A percentile compares a stretch with the other conserved stretches of the same genome.
Evolutionary conservation across 1,140 invertebrate genomes (phyloP).

Genomic region (Lethrus apterus): DNA sequence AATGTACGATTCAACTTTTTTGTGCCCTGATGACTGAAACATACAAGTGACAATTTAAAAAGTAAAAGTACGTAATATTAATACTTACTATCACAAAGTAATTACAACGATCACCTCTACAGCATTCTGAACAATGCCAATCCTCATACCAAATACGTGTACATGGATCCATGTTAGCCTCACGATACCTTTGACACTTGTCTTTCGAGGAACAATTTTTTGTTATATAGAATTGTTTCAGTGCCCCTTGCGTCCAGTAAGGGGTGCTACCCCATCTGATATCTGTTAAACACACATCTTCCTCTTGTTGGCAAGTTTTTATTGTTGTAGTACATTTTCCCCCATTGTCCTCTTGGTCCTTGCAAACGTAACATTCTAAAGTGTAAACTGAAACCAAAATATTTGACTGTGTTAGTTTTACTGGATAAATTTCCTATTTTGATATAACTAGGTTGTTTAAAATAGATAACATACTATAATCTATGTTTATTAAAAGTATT

Average conservation of each 20-base stretch:
- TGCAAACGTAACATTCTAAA: conserved; percentile 93
- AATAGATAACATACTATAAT: too few species aligned
- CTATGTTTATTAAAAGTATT: too few species aligned
- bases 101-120: conserved; percentile 93
- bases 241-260: conserved; percentile 88
- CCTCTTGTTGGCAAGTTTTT: conserved; percentile 76
- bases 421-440: too few species aligned
- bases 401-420: too few species aligned
- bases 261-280: conserved; percentile 89
- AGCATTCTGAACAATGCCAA: conserved; percentile 96
- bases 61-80: too few species aligned
- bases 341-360: conserved; percentile 83
- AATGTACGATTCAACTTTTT: too few species aligned
- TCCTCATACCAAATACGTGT: conserved; percentile 96
- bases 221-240: conserved; percentile 90
- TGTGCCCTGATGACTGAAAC: too few species aligned
- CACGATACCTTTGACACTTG: conserved; percentile 64
- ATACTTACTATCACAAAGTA: conserved; percentile 91
- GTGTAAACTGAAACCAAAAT: conserved; percentile 47
- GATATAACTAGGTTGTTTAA: too few species aligned
- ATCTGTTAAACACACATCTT: conserved; percentile 85
- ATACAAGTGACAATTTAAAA: too few species aligned
- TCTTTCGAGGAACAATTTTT: conserved; percentile 81
- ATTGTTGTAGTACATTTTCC: conserved; percentile 92
- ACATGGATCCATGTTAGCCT: conserved; percentile 67